Evolutionary conservation across 2,797 vertebrate species (phyloP), one percentile per base, ranked within the genome.

Genomic region (Vultur gryphus): DNA sequence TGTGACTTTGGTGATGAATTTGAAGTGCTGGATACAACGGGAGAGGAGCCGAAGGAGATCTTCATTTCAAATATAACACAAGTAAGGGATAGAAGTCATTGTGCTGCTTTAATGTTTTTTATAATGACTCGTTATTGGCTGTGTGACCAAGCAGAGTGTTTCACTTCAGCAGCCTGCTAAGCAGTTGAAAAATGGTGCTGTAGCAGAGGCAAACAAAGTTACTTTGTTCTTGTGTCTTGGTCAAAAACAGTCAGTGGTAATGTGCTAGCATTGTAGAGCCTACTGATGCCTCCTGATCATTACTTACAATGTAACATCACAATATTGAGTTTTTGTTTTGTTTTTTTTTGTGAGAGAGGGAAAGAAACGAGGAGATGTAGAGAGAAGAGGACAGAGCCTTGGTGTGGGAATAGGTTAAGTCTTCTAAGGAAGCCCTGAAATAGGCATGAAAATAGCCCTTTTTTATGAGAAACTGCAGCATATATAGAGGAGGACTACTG

Each of bases 1-100:
- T 99, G 99, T 97, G 99, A 99, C 97, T 99, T 99, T 11, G 99
- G 99, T 88, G 99, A 99, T 51, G 98, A 98, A 91, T 99, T 99
- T 97, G 99, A 99, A 97, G 99, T 99, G 49, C 98, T 98, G 17
- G 99, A 99, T 98, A 98, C 99, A 66, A 99, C 99, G 3, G 99
- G 99, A 98, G 99, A 99, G 96, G 99, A 99, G 84, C 98, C 99
- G 73, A 99, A 99, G 97, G 99, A 99, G 98, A 97, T 99, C 93
- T 99, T 99, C 97, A 99, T 99, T 98, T 99, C 99, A 97, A 99
- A 98, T 96, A 99, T 99, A 98, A 99, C 99, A 35, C 99, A 99
- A 97, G 99, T 99, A 98, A 97, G 80, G 37, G 85, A 54, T 48
- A 58, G 28, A 59, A 51, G 31, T 58, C 5, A 3, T 39, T 58